Percentiles rank a stretch among this genome's conserved stretches.
Conservation (phyloP, 2,888 invertebrate genomes). For the Apeira syringaria region DNA sequence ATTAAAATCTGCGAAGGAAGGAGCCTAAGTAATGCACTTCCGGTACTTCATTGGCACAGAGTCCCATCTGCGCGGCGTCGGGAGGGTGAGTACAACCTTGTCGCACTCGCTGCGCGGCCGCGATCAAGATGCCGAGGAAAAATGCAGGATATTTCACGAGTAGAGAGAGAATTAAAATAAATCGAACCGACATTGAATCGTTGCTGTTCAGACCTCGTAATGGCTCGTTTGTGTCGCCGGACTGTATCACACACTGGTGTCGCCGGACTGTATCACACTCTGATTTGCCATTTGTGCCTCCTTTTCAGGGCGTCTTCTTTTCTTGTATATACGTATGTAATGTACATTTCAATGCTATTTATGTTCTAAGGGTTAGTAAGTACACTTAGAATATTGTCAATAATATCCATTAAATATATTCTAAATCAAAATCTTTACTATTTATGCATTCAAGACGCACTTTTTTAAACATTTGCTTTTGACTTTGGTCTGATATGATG, state of each 20-base stretch:
- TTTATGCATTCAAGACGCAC: too few species aligned
- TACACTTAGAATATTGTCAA: too few species aligned
- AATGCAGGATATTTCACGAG: conserved; percentile 37
- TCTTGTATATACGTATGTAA: too few species aligned
- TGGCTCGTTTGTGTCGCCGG: conserved; percentile 30
- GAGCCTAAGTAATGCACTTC: conserved; percentile 54
- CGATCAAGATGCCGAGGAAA: conserved; percentile 49
- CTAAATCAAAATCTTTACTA: too few species aligned
- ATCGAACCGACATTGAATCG: conserved; percentile 52
- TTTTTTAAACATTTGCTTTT: too few species aligned
- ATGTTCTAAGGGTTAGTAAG: too few species aligned
- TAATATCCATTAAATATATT: too few species aligned
- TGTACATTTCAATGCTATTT: too few species aligned
- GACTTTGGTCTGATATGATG: too few species aligned
- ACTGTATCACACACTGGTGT: conserved; percentile 5
- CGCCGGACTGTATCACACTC: conserved; percentile 8
- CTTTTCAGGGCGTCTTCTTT: too few species aligned
- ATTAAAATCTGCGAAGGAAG: conserved; percentile 50
- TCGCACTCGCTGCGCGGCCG: conserved; percentile 28
- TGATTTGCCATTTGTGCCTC: too few species aligned
- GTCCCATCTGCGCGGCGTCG: conserved; percentile 31
- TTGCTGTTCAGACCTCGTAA: too few species aligned
- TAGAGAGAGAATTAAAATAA: conserved; percentile 53
- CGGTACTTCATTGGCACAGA: conserved; percentile 33
- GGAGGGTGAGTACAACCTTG: conserved; percentile 27